Conservation (phyloP, 2,888 invertebrate genomes). For the Cerastis rubricosa region DNA sequence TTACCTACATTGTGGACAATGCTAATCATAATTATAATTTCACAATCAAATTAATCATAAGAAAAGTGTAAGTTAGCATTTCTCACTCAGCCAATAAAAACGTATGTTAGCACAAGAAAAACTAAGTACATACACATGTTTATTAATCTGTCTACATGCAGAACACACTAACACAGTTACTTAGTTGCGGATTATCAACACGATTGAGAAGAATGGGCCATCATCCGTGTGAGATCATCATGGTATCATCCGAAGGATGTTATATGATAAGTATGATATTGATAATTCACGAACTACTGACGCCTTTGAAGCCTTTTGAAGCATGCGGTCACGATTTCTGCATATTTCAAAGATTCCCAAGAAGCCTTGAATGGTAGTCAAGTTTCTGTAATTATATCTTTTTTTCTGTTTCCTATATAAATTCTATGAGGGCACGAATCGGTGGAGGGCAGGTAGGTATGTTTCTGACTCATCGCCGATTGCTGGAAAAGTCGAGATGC, state of each 20-base stretch:
- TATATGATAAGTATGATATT: constrained; percentile 42
- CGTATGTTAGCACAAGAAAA: background rate
- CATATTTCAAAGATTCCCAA: constrained; percentile 54
- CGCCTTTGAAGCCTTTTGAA: constrained; percentile 58
- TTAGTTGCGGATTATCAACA: constrained; percentile 15
- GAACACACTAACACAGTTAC: constrained; percentile 5
- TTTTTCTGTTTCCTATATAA: constrained; percentile 52
- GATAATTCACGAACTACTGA: constrained; percentile 64
- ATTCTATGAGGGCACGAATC: constrained; percentile 36
- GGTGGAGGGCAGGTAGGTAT: background rate
- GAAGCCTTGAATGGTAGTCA: constrained; percentile 23
- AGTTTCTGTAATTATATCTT: constrained; percentile 53
- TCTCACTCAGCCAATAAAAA: background rate
- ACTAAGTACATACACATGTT: constrained; percentile 4
- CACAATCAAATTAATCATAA: background rate
- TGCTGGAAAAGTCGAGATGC: background rate
- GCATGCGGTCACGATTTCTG: constrained; percentile 59
- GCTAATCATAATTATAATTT: background rate
- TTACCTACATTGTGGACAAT: background rate
- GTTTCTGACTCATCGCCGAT: background rate
- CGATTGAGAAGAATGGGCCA: constrained; percentile 43
- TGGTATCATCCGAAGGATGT: constrained; percentile 68
- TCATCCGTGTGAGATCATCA: constrained; percentile 66
- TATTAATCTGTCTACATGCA: constrained; percentile 12
- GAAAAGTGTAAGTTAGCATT: background rate